Conservation (phyloP, 92 coral and sea anemone species). For the Phenganax subtilis region DNA sequence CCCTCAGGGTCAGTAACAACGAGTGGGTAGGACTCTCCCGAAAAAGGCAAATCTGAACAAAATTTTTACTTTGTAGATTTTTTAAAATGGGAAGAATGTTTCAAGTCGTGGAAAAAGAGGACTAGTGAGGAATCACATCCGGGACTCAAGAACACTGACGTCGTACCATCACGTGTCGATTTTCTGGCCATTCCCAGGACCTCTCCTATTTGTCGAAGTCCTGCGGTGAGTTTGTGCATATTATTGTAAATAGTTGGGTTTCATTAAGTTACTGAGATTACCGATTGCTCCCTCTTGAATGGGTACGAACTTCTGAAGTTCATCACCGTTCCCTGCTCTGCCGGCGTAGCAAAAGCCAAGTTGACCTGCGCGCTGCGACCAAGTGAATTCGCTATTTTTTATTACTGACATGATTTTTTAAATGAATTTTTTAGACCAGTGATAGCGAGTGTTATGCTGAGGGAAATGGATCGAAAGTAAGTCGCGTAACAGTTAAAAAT, state of each 20-base stretch:
- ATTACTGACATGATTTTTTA: neutral
- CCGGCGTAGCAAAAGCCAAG: too few relatives aligned
- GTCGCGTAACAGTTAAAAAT: neutral
- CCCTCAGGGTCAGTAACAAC: constrained; percentile 56
- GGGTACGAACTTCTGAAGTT: too few relatives aligned
- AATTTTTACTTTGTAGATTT: constrained; percentile 2
- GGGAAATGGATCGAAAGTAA: constrained; percentile 18
- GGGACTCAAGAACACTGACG: neutral
- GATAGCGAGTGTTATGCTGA: constrained; percentile 30
- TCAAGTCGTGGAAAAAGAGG: constrained; percentile 32
- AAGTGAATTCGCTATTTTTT: too few relatives aligned
- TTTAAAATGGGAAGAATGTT: constrained; percentile 29
- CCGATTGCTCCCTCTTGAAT: too few relatives aligned
- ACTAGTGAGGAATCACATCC: neutral
- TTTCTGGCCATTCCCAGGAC: neutral
- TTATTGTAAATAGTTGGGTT: neutral
- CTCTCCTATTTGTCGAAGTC: neutral
- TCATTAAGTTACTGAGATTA: neutral
- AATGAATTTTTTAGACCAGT: constrained; percentile 16
- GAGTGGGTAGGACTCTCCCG: neutral
- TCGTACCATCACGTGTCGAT: neutral
- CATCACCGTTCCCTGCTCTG: too few relatives aligned
- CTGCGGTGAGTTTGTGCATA: neutral
- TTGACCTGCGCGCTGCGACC: too few relatives aligned
- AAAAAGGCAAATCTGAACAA: neutral